Conservation (phyloP, 2,113 vertebrate species). For the Vombatus ursinus region DNA sequence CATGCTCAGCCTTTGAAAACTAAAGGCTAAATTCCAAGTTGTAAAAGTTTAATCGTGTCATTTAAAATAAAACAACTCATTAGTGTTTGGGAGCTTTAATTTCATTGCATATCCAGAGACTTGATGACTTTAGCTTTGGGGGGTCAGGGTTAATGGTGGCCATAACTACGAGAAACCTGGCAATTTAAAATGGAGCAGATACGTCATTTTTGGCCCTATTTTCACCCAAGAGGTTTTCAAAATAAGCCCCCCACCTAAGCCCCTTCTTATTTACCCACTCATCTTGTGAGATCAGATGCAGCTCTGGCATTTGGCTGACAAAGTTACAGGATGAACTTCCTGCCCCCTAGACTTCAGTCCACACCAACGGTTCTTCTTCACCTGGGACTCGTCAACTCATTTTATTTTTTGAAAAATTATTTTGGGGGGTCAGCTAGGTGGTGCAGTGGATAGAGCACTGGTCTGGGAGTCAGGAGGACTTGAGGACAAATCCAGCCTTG, state of each 20-base stretch:
- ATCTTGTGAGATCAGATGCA: background rate
- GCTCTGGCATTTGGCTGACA: background rate
- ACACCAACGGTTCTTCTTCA: background rate
- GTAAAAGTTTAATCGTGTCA: background rate
- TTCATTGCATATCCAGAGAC: background rate
- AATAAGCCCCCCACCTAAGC: background rate
- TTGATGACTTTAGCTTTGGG: background rate
- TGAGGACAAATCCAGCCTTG: no score
- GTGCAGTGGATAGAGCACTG: no score
- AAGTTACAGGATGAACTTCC: background rate
- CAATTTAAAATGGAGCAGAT: background rate
- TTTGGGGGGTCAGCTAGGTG: no score
- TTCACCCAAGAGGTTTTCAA: background rate
- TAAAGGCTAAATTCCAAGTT: background rate
- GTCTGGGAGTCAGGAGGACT: no score
- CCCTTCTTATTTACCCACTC: background rate
- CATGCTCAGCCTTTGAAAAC: background rate
- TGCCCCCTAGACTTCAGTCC: background rate
- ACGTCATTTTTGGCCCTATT: background rate
- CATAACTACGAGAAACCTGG: background rate
- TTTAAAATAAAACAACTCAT: background rate
- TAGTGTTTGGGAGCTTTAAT: background rate
- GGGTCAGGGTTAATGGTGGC: background rate
- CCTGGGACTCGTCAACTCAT: background rate
- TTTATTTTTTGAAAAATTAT: background rate